phyloP scores from a whole-genome alignment of 2,113 vertebrate species.

The Capra hircus region DNA sequence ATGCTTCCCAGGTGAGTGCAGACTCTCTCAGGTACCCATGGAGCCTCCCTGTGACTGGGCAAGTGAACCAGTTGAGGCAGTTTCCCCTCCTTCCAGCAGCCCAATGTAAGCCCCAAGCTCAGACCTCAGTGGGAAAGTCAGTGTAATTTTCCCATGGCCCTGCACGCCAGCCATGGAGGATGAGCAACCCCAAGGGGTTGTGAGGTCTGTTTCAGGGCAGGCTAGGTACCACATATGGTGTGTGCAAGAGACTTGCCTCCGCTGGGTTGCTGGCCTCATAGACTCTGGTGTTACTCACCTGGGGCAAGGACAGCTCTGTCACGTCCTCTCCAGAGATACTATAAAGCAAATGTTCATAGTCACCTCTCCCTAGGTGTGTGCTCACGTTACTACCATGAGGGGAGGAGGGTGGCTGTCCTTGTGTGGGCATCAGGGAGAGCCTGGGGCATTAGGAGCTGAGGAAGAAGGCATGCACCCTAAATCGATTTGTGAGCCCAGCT shows the following conservation, averaged over 20 bases:
- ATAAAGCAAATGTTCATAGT: background rate
- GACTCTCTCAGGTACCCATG: accelerated
- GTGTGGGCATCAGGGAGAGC: background rate
- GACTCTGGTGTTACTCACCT: background rate
- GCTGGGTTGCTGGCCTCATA: background rate
- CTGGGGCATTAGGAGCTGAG: background rate
- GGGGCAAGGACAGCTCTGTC: background rate
- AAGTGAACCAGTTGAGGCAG: background rate
- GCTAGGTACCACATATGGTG: background rate
- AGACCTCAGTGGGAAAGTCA: background rate
- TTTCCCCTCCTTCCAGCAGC: background rate
- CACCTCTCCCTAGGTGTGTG: accelerated
- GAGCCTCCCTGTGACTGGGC: background rate
- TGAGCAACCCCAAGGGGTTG: accelerated
- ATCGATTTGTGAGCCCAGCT: background rate
- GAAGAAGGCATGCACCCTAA: background rate
- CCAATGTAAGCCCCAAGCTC: too few species aligned
- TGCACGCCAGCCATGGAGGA: accelerated
- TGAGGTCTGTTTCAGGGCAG: accelerated
- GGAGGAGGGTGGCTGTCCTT: accelerated
- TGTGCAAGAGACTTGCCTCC: background rate
- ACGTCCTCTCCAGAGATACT: accelerated
- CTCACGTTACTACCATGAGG: accelerated
- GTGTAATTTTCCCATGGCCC: background rate
- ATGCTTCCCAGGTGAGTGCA: background rate